Base-by-base conservation (phyloP, 1,140 invertebrate species). In the Macrostomum lignano region DNA sequence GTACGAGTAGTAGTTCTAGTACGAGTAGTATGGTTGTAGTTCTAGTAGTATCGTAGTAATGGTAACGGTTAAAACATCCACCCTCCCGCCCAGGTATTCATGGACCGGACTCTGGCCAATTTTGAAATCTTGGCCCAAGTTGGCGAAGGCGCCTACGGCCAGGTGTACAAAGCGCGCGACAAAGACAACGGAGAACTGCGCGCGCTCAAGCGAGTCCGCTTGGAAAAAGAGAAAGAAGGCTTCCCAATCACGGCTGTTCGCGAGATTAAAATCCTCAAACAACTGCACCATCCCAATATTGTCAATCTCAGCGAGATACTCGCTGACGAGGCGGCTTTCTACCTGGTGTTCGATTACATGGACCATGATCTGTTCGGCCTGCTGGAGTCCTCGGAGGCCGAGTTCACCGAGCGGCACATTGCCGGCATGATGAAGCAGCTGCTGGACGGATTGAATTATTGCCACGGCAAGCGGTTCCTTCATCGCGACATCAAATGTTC, bases 271-370 rank as follows among this genome's bases (percentile, higher is more conserved):
- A 96, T 98, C 43, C 57, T 98, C 11, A 63, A 84, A 1, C 82
- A 96, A 55, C 62, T 98, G 0, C 84, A 91, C 53, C 88, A 98
- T 55, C 74, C 74, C 43, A 96, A 96, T 51, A 93, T 98, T 49
- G 84, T 98, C 1, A 91, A 93, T 54, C 55, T 98, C 15, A 67
- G 78, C 39, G 91, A 98, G 63, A 91, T 98, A 41, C 86, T 98
- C 3, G 96, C 88, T 0, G 88, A 98, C 49, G 94, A 94, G 53
- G 77, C 84, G 7, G 32, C 32, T 4, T 98, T 98, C 58, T 98
- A 96, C 62, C 61, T 98, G 31, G 91, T 99, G 3, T 99, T 99
- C 57, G 91, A 99, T 55, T 98, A 96, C 51, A 93, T 98, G 81
- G 91, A 98, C 56, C 91, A 98, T 51, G 91, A 99, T 62, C 59